Percentiles rank a stretch among this genome's conserved stretches.
phyloP scores from a whole-genome alignment of 2,888 invertebrate genomes.

The Lasius platythorax region DNA sequence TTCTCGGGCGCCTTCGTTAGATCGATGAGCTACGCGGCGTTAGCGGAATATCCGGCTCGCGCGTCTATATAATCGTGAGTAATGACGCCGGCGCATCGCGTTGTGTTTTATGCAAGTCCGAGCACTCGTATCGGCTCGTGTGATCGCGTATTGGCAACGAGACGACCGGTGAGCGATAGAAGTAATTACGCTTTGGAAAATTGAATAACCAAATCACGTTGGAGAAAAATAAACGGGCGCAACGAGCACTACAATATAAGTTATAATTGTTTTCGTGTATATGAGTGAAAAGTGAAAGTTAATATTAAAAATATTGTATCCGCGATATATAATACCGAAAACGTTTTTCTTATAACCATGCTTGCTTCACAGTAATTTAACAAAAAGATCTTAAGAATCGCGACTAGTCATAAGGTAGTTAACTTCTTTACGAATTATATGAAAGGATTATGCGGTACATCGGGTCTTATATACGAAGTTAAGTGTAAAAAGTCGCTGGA shows the following conservation, averaged over 20 bases:
- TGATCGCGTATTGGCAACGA: slow-evolving; percentile 46
- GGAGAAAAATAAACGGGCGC: slow-evolving; percentile 6
- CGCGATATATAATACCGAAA: slow-evolving; percentile 4
- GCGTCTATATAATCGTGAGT: slow-evolving; percentile 54
- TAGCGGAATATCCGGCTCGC: slow-evolving; percentile 43
- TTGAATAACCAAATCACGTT: slow-evolving; percentile 42
- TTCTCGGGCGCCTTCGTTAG: slow-evolving; percentile 59
- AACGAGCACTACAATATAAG: background rate
- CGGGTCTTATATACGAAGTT: too few species aligned
- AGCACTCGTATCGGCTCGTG: slow-evolving; percentile 47
- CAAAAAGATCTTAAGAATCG: slow-evolving; percentile 57
- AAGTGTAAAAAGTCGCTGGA: too few species aligned
- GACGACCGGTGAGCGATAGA: slow-evolving; percentile 40
- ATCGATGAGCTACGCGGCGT: slow-evolving; percentile 64
- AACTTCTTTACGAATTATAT: slow-evolving; percentile 65
- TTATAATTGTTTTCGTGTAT: background rate
- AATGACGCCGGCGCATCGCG: slow-evolving; percentile 43
- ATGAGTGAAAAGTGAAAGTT: background rate
- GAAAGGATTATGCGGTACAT: slow-evolving; percentile 69
- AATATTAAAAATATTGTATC: background rate
- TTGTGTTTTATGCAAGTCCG: slow-evolving; percentile 46
- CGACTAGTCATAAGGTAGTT: slow-evolving; percentile 72
- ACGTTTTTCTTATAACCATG: background rate
- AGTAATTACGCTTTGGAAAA: slow-evolving; percentile 39
- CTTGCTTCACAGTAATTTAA: slow-evolving; percentile 6